phyloP scores from a whole-genome alignment of 2,113 vertebrate genomes.

The Daphoenositta chrysoptera region DNA sequence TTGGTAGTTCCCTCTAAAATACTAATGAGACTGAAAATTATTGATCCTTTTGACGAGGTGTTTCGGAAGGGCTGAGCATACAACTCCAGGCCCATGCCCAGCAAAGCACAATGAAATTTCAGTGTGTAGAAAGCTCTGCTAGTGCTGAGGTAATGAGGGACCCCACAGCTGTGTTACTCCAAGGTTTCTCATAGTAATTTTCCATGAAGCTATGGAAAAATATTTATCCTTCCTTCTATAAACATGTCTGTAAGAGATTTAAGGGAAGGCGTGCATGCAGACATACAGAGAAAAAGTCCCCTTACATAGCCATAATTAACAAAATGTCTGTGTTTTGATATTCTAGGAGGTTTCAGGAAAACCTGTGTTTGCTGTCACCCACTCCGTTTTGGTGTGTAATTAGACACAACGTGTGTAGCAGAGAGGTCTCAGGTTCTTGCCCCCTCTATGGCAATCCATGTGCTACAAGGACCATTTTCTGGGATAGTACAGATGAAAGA shows the following conservation, averaged over 20 bases:
- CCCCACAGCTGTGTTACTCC: conserved; percentile 55
- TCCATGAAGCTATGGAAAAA: conserved; percentile 66
- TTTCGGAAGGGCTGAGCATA: neutral
- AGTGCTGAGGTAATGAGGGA: conserved; percentile 34
- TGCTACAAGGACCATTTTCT: neutral
- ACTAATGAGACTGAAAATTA: neutral
- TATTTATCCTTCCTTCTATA: conserved; percentile 65
- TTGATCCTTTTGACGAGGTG: neutral
- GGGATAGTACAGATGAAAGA: neutral
- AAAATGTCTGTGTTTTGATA: conserved; percentile 19
- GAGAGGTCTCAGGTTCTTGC: neutral
- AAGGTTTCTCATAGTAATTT: conserved; percentile 55
- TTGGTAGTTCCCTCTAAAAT: neutral
- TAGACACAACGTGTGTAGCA: neutral
- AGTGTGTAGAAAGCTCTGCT: neutral
- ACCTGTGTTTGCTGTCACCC: neutral
- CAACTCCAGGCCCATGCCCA: neutral
- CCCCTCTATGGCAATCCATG: neutral
- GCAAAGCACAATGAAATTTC: neutral
- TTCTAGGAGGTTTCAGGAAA: neutral
- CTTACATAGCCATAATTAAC: conserved; percentile 29
- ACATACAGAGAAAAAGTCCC: conserved; percentile 2
- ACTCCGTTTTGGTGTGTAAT: neutral
- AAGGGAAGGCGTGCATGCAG: neutral
- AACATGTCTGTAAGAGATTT: conserved; percentile 58